Evolutionary conservation across 2,113 vertebrate genomes (phyloP), one percentile per base, ranked within the genome.

Genomic region (Apteryx owenii): DNA sequence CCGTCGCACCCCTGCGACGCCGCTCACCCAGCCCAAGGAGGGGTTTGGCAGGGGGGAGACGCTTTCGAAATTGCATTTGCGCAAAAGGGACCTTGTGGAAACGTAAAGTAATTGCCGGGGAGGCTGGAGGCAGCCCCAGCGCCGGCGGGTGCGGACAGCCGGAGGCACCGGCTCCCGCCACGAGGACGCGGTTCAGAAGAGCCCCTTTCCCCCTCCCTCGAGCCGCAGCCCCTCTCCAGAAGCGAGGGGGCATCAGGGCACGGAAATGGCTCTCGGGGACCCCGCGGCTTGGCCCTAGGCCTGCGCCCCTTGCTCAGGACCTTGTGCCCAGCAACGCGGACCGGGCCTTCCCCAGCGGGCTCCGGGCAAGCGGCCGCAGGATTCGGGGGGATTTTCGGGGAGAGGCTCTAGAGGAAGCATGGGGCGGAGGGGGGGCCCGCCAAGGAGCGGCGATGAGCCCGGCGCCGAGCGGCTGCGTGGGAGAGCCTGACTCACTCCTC

Each of bases 401-500:
- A 76, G 42, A 81, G 64, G 23, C 53, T 12, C 58, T 1, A 10
- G 62, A 46, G 53, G 40, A 6, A 2, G 0, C 64, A 20, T 0
- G 2, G 80, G 29, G 20, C 2, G 7, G 15, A 60, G 21, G 56
- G 70, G 58, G 20, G 44, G 68, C 22, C 20, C 42, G 51, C 61
- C 81, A 46, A 50, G 65, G 44, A 71, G 12, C 22, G 21, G 64
- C 10, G 2, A 58, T 89, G 91, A 9, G 72, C 71, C 51, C 1
- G 0, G 70, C 61, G 65, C 88, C 26, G 25, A 19, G 92, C 44
- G 83, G 76, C 60, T 31, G 0, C 0, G 29, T 56, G 51, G 86
- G 91, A 88, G 72, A 73, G 36, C 81, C 80, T 90, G 90, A 93
- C 60, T 95, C 91, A 95, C 69, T 25, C 54, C 21, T 2, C 25